Percentiles rank a stretch among this genome's conserved stretches.
phyloP scores from a whole-genome alignment of 2,113 vertebrate species.

The Lamprotornis superbus region DNA sequence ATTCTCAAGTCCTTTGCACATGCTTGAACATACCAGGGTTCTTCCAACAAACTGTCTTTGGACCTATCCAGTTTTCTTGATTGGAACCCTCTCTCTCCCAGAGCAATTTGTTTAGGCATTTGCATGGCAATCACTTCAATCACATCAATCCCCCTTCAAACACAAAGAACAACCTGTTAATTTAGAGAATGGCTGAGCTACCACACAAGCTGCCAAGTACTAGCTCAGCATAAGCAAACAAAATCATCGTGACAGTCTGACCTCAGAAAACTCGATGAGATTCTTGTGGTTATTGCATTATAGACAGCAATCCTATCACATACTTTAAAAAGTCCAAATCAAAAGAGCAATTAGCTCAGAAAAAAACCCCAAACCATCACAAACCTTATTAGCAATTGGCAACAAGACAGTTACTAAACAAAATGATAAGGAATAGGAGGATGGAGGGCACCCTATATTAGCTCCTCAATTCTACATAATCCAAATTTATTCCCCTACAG shows the following conservation, averaged over 20 bases:
- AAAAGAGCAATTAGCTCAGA: background rate
- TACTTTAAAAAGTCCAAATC: background rate
- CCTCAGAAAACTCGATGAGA: conserved; percentile 23
- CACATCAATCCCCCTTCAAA: background rate
- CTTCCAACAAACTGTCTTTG: background rate
- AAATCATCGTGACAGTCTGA: conserved; percentile 20
- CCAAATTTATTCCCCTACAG: background rate
- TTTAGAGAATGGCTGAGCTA: conserved; percentile 17
- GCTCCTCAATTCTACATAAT: background rate
- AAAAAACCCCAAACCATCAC: background rate
- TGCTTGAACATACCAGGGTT: background rate
- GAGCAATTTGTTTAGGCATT: background rate
- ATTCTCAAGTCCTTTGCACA: background rate
- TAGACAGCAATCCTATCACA: background rate
- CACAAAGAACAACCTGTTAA: conserved; percentile 6
- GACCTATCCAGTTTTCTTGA: background rate
- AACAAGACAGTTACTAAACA: background rate
- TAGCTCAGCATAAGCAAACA: conserved; percentile 19
- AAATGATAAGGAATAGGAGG: background rate
- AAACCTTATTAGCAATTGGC: background rate
- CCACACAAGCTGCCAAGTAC: background rate
- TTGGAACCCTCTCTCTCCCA: background rate
- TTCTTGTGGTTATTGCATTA: conserved; percentile 6
- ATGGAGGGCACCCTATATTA: background rate
- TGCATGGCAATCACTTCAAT: background rate